Evolutionary conservation across 2,113 vertebrate genomes (phyloP), one percentile per base, ranked within the genome.

Genomic region (Oenanthe oenanthe): DNA sequence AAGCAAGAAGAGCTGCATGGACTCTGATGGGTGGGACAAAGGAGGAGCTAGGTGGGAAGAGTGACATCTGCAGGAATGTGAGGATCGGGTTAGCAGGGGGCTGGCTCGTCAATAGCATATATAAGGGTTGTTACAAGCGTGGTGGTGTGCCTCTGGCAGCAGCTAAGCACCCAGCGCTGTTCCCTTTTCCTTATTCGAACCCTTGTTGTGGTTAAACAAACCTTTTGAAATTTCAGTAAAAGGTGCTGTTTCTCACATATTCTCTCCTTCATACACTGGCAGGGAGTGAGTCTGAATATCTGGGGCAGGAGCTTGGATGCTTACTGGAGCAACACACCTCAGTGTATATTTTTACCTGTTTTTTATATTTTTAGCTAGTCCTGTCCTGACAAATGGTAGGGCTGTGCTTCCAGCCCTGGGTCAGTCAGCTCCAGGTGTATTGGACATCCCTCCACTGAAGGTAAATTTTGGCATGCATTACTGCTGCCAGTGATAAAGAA

Each of bases 191-290:
- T 50, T 32, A 40, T 40, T 40, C 10, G 15, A 45, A 32, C 57
- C 13, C 34, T 12, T 50, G 9, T 7, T 38, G 34, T 19, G 4
- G 28, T 40, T 50, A 13, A 50, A n/a, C 15, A 48, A 61, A 25
- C 12, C 28, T 38, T 25, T 9, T 26, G 22, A 26, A 32, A 76
- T 61, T 50, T 32, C 26, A 40, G 61, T 34, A 50, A 50, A 21
- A 40, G 28, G 21, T 3, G 1, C 26, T 0, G 0, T 40, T 38
- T 61, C 73, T 76, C 3, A 9, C 14, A 17, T 42, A 51, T 77
- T 80, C 18, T 85, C 10, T 65, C 12, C 12, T 17, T 22, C 51
- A 24, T 24, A 17, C 22, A 34, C 40, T 61, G 58, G 13, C 4
- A 7, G 21, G 7, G 12, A 40, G 45, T 31, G 10, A 15, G 13